Evolutionary conservation across 2,888 invertebrate genomes (phyloP), one percentile per base, ranked within the genome.

Genomic region (Phrixothrix hirtus): DNA sequence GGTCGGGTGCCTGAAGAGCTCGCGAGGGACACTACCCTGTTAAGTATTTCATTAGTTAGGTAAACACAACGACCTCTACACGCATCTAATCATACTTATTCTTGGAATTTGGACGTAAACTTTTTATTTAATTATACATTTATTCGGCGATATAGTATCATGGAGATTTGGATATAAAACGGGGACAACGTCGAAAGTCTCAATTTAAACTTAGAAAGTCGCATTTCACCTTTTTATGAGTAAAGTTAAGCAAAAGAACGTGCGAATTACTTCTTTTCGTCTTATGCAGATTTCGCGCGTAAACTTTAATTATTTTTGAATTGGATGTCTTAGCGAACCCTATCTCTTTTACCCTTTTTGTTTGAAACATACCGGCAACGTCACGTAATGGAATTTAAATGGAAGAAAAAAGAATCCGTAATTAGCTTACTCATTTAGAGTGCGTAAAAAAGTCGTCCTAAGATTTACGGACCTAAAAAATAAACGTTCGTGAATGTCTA

Each of bases 181-280:
- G 36, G 45, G 36, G 17, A 37, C 13, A 29, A 46, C 43, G 49
- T 44, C 44, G 48, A 53, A 53, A 55, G 57, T 57, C 57, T 58
- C 48, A 58, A 58, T 58, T 58, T 55, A 47, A 51, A 51, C 46
- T 51, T 31, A 34, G 48, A 55, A 56, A 56, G 54, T 43, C 32
- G 29, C 44, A 45, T 54, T 54, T 42, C 47, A 52, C 57, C 41
- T 44, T 31, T 47, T 52, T 52, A 52, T 35, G 52, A 37, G 41
- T 13, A 42, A 46, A 52, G 42, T 52, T 46, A 42, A 30, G 47
- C 15, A 42, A 42, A 52, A 47, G 44, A 47, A 31, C 52, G 50
- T 46, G 50, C 26, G 46, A 52, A 52, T 46, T 52, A 38, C 52
- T 42, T 38, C 37, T 44, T 49, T 41, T 43, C 44, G 38, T 36